Percentiles rank a stretch among this genome's conserved stretches.
Conservation (phyloP, 2,888 invertebrate genomes). For the Myopa testacea region DNA sequence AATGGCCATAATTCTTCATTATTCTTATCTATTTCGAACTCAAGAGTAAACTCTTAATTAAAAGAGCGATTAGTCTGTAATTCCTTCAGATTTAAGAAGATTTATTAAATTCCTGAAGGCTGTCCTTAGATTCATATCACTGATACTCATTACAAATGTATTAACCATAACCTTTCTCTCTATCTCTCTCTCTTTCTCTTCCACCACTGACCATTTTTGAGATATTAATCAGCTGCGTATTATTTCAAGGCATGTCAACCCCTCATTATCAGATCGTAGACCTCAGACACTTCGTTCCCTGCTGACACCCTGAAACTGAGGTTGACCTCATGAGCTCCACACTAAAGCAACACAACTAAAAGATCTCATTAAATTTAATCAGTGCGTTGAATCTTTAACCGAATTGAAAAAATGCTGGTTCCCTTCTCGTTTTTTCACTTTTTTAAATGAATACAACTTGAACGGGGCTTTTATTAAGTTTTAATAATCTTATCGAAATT, state of each 20-base stretch:
- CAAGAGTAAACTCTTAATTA: neutral
- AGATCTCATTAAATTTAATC: slow-evolving; percentile 27
- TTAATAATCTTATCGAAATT: slow-evolving; percentile 24
- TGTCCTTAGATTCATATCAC: slow-evolving; percentile 16
- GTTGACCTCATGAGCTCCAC: neutral
- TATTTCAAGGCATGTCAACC: too few species aligned
- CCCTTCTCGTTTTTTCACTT: neutral
- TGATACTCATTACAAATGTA: slow-evolving; percentile 26
- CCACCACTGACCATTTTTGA: too few species aligned
- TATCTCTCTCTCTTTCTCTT: too few species aligned
- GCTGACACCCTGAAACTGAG: neutral
- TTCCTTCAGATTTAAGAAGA: neutral
- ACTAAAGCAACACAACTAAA: neutral
- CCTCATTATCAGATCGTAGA: neutral
- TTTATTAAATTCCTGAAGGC: neutral
- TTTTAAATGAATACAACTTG: neutral
- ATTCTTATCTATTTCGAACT: too few species aligned
- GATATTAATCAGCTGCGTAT: slow-evolving; percentile 9
- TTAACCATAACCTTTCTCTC: neutral
- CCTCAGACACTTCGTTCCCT: slow-evolving; percentile 13
- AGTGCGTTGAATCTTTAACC: neutral
- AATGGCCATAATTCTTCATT: too few species aligned
- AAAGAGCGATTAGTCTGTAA: neutral
- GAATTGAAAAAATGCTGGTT: neutral
- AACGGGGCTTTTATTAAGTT: neutral